Evolutionary conservation across 2,113 vertebrate species (phyloP).

Genomic region (Australoheros scitulus): DNA sequence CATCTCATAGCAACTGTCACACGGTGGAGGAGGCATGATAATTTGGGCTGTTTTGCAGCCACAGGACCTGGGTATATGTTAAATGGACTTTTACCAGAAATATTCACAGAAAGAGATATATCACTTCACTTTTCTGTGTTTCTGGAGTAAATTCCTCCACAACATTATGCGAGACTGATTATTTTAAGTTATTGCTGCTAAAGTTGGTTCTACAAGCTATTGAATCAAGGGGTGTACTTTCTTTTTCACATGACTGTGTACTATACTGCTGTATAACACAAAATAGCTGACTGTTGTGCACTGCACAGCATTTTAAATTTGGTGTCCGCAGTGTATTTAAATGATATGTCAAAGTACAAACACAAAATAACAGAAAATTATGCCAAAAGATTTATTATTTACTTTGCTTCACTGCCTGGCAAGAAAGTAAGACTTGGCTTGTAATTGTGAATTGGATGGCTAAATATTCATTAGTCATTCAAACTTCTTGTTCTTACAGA

Average conservation of each 20-base stretch:
- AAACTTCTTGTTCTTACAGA: background rate
- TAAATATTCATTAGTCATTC: background rate
- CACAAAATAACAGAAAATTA: background rate
- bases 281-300: no score
- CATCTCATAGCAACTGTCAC: background rate
- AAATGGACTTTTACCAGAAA: no score
- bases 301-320: background rate
- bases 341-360: background rate
- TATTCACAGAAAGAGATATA: no score
- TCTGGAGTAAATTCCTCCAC: background rate
- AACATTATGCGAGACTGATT: background rate
- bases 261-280: background rate
- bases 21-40: background rate
- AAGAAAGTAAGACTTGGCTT: background rate
- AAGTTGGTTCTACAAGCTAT: background rate
- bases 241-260: background rate
- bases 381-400: background rate
- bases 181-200: background rate
- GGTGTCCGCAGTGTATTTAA: background rate
- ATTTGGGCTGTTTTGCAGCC: background rate
- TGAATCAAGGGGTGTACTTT: background rate
- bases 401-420: background rate
- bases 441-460: background rate
- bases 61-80: background rate
- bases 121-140: no score